Evolutionary conservation across 1,140 invertebrate species (phyloP).

Genomic region (Scaptomyza hsui): DNA sequence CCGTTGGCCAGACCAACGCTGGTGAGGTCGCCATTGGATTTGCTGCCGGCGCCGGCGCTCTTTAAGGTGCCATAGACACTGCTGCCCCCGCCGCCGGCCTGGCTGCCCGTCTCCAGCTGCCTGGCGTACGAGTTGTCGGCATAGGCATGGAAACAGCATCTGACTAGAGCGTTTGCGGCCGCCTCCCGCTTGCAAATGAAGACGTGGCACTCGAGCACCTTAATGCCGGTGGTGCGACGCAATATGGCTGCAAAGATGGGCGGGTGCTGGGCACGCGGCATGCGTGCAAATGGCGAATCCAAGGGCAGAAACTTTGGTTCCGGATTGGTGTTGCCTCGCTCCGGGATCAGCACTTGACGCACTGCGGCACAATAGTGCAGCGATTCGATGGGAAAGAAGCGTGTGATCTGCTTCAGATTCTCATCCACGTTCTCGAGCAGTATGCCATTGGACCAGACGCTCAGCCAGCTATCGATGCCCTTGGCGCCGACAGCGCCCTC

Average conservation of each 20-base stretch:
- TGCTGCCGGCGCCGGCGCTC: conserved; percentile 84
- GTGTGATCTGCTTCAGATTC: conserved; percentile 95
- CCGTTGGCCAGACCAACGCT: conserved; percentile 63
- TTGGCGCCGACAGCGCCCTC: conserved; percentile 91
- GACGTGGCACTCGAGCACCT: conserved; percentile 99
- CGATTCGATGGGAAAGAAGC: conserved; percentile 98
- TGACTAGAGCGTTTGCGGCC: conserved; percentile 95
- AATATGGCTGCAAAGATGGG: conserved; percentile 98
- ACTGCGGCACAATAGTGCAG: conserved; percentile 99
- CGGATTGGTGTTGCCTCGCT: conserved; percentile 84
- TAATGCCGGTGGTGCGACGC: conserved; percentile 97
- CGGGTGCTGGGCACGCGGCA: conserved; percentile 94
- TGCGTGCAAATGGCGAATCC: conserved; percentile 97
- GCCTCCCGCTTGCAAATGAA: conserved; percentile 98
- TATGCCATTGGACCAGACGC: conserved; percentile 98
- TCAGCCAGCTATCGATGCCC: conserved; percentile 98
- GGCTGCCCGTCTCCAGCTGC: conserved; percentile 87
- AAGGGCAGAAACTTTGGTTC: conserved; percentile 96
- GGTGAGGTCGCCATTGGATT: conserved; percentile 77
- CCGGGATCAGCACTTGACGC: conserved; percentile 90
- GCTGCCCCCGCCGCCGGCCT: conserved; percentile 56
- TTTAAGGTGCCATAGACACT: conserved; percentile 83
- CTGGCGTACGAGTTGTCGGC: conserved; percentile 96
- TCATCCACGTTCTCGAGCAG: conserved; percentile 98
- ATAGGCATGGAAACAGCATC: conserved; percentile 97